phyloP scores from a whole-genome alignment of 2,797 vertebrate genomes.

The Betta splendens region DNA sequence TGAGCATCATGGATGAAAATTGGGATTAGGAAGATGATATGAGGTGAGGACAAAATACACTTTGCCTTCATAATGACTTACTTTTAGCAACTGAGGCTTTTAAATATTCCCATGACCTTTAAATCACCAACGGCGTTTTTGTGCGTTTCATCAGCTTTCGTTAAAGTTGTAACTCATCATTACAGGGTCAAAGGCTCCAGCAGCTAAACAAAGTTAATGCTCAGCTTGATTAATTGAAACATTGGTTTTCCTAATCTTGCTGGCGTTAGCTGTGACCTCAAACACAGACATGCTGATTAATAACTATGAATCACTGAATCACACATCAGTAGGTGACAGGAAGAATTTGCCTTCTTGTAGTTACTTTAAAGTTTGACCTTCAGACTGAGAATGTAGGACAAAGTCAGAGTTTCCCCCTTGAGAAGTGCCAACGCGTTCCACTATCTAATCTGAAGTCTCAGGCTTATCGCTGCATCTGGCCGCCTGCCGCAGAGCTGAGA shows the following conservation, averaged over 20 bases:
- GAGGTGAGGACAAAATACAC: too few species aligned
- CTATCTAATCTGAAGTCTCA: constrained; percentile 8
- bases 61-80: too few species aligned
- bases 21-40: not conserved
- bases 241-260: too few species aligned
- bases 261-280: not conserved
- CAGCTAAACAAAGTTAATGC: too few species aligned
- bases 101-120: not conserved
- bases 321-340: not conserved
- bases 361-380: not conserved
- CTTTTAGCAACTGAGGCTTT: not conserved
- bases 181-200: too few species aligned
- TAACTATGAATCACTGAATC: not conserved
- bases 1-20: not conserved
- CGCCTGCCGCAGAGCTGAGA: constrained; percentile 19
- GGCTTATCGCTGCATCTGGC: constrained; percentile 27
- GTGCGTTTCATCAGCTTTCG: too few species aligned
- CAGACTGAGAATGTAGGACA: not conserved
- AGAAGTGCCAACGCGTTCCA: not conserved
- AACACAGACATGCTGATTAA: not conserved
- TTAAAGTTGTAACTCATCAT: too few species aligned
- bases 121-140: not conserved
- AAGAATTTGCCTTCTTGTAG: not conserved
- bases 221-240: too few species aligned
- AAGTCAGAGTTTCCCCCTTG: not conserved